A percentile compares a stretch with the other conserved stretches of the same genome.
phyloP scores from a whole-genome alignment of 2,888 invertebrate genomes.

The Cosmopolites sordidus region DNA sequence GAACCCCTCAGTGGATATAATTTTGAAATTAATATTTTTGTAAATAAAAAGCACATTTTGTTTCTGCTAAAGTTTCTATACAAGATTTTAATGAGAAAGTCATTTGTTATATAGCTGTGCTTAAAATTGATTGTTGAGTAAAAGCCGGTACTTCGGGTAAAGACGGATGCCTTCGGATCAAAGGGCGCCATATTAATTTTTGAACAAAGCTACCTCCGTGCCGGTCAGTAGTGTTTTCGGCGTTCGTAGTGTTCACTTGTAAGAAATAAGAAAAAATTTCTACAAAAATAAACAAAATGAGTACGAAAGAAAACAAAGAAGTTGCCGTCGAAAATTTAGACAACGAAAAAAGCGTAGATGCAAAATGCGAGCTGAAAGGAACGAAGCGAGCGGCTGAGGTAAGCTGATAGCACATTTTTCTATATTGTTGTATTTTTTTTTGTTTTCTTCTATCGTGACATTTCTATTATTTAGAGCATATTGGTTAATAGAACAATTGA shows the following conservation, averaged over 20 bases:
- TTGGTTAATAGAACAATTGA: background rate
- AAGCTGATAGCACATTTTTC: constrained; percentile 46
- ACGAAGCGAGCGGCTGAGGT: constrained; percentile 86
- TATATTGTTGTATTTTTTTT: constrained; percentile 11
- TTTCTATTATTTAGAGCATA: background rate
- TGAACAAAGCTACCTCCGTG: constrained; percentile 68
- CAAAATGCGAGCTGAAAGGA: constrained; percentile 80
- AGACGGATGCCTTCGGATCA: constrained; percentile 50
- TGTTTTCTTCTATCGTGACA: constrained; percentile 25
- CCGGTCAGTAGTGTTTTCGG: constrained; percentile 67
- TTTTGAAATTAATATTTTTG: constrained; percentile 42
- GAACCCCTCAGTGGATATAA: constrained; percentile 59
- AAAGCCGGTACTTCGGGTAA: constrained; percentile 46
- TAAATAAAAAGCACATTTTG: constrained; percentile 15
- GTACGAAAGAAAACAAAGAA: constrained; percentile 81
- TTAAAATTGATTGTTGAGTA: constrained; percentile 33
- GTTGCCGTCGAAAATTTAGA: constrained; percentile 81
- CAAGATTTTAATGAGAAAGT: background rate
- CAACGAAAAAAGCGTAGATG: constrained; percentile 70
- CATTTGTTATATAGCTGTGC: background rate
- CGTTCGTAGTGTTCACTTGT: constrained; percentile 53
- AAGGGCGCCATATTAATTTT: constrained; percentile 81
- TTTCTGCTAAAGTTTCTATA: background rate
- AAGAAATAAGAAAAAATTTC: constrained; percentile 23
- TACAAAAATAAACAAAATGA: constrained; percentile 57